These are phyloP conservation scores for Oryzias woworae DNA, from an alignment of 2,113 vertebrate species.

Conservation along the genomic window DNA sequence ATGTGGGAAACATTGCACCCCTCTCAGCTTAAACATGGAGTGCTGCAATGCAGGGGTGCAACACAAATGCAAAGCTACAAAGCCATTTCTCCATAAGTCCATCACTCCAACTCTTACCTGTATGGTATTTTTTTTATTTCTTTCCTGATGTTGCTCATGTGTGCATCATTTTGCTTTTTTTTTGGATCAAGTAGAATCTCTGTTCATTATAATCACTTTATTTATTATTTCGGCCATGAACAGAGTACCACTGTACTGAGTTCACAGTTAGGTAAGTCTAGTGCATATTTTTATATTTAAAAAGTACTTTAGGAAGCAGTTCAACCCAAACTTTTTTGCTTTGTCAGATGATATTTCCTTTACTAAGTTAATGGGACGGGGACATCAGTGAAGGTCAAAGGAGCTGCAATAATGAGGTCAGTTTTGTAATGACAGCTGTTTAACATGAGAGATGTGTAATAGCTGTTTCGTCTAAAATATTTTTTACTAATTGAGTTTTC, in stretches of 20 bases:
- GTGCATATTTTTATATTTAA: too few relatives aligned
- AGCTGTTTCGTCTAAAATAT: too few relatives aligned
- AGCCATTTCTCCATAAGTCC: constrained; percentile 35
- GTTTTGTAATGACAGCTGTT: background rate
- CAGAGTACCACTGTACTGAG: too few relatives aligned
- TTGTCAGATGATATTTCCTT: constrained; percentile 15
- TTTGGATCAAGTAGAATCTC: background rate
- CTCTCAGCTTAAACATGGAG: constrained; percentile 62
- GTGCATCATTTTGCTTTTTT: background rate
- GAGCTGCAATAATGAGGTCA: background rate
- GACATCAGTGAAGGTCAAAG: constrained; percentile 1
- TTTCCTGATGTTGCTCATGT: constrained; percentile 16
- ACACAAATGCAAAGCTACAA: constrained; percentile 42
- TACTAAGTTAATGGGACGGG: background rate
- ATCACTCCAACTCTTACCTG: constrained; percentile 27
- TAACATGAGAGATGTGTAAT: background rate
- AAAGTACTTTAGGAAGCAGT: too few relatives aligned
- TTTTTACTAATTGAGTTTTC: too few relatives aligned
- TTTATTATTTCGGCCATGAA: too few relatives aligned
- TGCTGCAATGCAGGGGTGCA: constrained; percentile 78
- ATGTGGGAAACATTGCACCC: constrained; percentile 59
- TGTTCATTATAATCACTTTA: too few relatives aligned
- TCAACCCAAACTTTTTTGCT: background rate
- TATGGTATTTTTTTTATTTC: background rate
- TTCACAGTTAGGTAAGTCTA: too few relatives aligned